These are phyloP conservation scores for Toxostoma redivivum DNA, from an alignment of 2,113 vertebrate species.

Conservation along the genomic window DNA sequence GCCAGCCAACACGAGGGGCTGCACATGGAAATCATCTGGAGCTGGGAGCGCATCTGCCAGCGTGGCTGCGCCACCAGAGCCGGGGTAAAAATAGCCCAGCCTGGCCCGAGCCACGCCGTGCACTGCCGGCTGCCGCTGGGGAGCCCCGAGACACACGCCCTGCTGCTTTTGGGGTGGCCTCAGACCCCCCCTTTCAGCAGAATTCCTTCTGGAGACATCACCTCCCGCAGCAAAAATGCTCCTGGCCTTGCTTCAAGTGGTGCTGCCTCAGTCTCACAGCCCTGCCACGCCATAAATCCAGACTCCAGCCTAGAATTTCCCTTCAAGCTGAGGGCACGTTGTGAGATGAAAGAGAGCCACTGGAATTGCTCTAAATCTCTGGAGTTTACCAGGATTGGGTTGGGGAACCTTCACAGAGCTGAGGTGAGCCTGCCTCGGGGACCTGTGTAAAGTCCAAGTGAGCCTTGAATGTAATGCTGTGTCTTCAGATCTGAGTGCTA, in stretches of 20 bases:
- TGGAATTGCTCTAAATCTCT: not conserved
- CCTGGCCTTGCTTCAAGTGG: not conserved
- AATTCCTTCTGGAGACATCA: not conserved
- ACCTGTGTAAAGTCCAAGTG: not conserved
- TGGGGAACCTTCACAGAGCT: not conserved
- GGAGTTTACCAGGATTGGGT: not conserved
- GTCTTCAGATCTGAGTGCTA: not conserved
- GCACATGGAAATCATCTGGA: conserved; percentile 32
- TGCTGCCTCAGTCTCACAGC: not conserved
- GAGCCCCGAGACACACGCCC: fast-evolving
- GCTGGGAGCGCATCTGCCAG: conserved; percentile 38
- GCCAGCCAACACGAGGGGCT: not conserved
- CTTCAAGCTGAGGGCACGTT: fast-evolving
- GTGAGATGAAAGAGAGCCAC: not conserved
- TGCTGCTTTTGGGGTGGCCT: not conserved
- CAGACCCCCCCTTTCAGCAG: not conserved
- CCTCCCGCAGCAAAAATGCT: not conserved
- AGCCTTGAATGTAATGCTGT: not conserved
- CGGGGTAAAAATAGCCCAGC: conserved; percentile 55
- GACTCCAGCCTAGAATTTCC: not conserved
- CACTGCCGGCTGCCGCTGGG: fast-evolving
- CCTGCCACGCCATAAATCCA: not conserved
- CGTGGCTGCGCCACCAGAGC: conserved; percentile 32
- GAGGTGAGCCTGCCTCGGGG: not conserved
- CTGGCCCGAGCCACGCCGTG: not conserved